A percentile compares a stretch with the other conserved stretches of the same genome.
These are phyloP conservation scores for Ciconia nigra DNA, from an alignment of 2,797 vertebrate species.

Conservation along the genomic window DNA sequence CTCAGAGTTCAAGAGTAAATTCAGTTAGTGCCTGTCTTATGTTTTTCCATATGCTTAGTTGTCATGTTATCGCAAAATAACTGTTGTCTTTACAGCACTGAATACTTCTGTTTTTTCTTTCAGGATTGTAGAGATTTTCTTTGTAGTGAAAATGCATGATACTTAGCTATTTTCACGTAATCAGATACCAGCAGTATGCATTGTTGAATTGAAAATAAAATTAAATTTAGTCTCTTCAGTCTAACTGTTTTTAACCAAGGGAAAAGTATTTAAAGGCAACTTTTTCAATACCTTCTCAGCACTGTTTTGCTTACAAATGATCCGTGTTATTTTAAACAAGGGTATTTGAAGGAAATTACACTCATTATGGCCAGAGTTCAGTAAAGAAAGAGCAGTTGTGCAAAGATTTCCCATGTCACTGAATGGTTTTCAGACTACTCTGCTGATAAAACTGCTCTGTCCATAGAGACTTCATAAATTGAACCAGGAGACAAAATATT, in stretches of 20 bases:
- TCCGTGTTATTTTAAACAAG: slow-evolving; percentile 22
- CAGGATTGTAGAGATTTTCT: background rate
- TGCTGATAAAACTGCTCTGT: slow-evolving; percentile 6
- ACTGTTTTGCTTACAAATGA: slow-evolving; percentile 3
- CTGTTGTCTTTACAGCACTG: background rate
- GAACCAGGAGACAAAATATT: background rate
- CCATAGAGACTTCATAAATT: background rate
- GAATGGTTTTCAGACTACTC: background rate
- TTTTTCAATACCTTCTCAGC: background rate
- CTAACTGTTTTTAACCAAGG: background rate
- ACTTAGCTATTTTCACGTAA: background rate
- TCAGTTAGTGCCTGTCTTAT: background rate
- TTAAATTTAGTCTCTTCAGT: background rate
- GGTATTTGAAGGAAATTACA: slow-evolving; percentile 32
- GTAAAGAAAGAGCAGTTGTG: background rate
- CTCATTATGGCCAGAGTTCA: background rate
- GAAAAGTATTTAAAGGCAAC: background rate
- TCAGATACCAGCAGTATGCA: background rate
- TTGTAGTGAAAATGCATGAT: background rate
- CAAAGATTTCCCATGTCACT: background rate
- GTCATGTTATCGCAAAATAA: background rate
- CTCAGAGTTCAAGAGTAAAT: background rate
- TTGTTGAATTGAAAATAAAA: background rate
- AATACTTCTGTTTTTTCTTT: background rate
- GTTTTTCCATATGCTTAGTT: background rate